Base-by-base conservation (phyloP, 2,888 invertebrate genomes). In the Chymomyza caudatula region DNA sequence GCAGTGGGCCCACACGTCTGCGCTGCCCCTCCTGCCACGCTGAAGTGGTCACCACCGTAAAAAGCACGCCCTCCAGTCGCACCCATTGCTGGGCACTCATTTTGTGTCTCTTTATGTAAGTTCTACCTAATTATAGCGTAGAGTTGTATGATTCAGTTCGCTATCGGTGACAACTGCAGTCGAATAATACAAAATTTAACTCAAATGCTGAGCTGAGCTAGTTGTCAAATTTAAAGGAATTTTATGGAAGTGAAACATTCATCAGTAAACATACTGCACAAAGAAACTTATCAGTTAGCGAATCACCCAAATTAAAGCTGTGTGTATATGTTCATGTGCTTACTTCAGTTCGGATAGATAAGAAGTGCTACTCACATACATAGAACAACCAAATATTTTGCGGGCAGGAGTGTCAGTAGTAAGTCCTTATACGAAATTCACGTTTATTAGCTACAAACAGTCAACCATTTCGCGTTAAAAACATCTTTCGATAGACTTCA, bases 21-120 rank as follows among this genome's bases (percentile, higher is more conserved):
- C 78, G 85, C 2, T 92, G 92, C 65, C 92, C 91, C 0, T 91
- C 92, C 1, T 93, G 93, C 69, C 88, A 87, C 3, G 90, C 91
- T 0, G 89, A 89, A 17, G 88, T 92, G 11, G 73, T 91, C 55
- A 92, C 92, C 17, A 90, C 89, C 44, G 88, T 92, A 0, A 85
- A 78, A 69, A 87, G 87, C 65, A 79, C 86, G 3, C 78, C 90
- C 13, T 88, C 81, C 3, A 72, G 86, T 4, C 86, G 86, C 19
- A 90, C 89, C 0, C 89, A 90, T 63, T 79, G 87, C 66, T 88
- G 87, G 86, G 89, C 89, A 2, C 64, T 89, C 22, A 53, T 87
- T 4, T 63, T 90, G 2, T 90, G 87, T 57, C 73, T 88, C 0
- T 82, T 89, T 54, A 63, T 87, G 90, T 90, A 72, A 83, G 90